Percentiles rank a stretch among this genome's conserved stretches.
Conservation (phyloP, 2,797 vertebrate genomes). For the Gymnocypris eckloni region DNA sequence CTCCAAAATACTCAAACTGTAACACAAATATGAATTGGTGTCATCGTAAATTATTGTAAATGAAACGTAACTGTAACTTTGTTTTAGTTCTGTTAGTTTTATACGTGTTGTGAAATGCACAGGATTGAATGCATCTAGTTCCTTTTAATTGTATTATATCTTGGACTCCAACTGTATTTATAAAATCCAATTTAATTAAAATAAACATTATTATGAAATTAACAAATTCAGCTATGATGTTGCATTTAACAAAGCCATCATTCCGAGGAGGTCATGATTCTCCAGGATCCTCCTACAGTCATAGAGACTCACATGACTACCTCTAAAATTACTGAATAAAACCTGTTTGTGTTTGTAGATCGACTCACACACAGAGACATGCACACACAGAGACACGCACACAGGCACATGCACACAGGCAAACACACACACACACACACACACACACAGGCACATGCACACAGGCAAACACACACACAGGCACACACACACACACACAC, state of each 20-base stretch:
- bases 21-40: neutral
- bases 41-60: neutral
- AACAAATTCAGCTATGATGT: neutral
- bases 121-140: neutral
- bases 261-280: neutral
- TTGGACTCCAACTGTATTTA: neutral
- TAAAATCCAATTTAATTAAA: neutral
- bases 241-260: neutral
- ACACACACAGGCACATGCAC: too few relatives aligned
- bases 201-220: neutral
- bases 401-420: neutral
- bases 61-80: neutral
- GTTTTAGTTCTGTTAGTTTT: neutral
- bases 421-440: too few relatives aligned
- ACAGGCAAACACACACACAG: too few relatives aligned
- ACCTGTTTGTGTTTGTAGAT: neutral
- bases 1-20: neutral
- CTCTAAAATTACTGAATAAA: neutral
- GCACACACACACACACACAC: too few relatives aligned
- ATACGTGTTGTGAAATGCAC: neutral
- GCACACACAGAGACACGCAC: too few relatives aligned
- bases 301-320: neutral
- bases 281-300: neutral
- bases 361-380: too few relatives aligned
- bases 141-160: neutral